Conservation (phyloP, 2,113 vertebrate species). For the Seriola rivoliana region DNA sequence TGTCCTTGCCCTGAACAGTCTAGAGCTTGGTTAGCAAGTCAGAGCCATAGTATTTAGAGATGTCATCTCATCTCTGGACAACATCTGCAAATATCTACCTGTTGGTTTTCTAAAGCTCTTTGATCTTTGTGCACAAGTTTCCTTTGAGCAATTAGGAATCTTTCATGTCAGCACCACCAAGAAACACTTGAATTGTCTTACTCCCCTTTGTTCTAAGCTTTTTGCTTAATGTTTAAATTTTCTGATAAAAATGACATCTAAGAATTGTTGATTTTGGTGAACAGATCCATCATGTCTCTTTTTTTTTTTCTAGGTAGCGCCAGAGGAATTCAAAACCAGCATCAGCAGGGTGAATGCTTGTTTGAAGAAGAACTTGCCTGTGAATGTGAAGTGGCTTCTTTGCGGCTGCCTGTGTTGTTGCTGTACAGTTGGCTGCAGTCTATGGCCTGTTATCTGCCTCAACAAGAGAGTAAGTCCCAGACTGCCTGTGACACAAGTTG, state of each 20-base stretch:
- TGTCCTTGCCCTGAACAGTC: conserved; percentile 82
- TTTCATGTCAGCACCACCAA: conserved; percentile 34
- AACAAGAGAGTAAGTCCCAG: conserved; percentile 95
- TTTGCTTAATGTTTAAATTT: neutral
- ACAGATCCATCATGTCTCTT: neutral
- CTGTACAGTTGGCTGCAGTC: conserved; percentile 97
- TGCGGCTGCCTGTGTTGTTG: conserved; percentile 99
- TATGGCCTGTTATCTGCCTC: conserved; percentile 99
- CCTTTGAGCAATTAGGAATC: conserved; percentile 49
- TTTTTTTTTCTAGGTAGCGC: conserved; percentile 89
- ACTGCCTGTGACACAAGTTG: conserved; percentile 27
- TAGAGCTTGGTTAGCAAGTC: conserved; percentile 77
- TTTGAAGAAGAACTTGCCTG: conserved; percentile 95
- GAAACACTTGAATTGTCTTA: conserved; percentile 18
- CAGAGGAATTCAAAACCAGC: conserved; percentile 98
- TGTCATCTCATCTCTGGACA: conserved; percentile 80
- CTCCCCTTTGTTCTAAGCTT: neutral
- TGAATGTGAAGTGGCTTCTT: conserved; percentile 98
- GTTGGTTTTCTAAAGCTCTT: conserved; percentile 70
- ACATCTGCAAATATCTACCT: conserved; percentile 80
- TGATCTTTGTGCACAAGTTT: conserved; percentile 70
- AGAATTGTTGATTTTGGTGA: neutral
- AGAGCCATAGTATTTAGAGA: conserved; percentile 76
- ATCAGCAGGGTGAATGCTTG: conserved; percentile 94
- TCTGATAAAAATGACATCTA: neutral